Conservation (phyloP, 2,113 vertebrate species). For the Ranitomeya variabilis region DNA sequence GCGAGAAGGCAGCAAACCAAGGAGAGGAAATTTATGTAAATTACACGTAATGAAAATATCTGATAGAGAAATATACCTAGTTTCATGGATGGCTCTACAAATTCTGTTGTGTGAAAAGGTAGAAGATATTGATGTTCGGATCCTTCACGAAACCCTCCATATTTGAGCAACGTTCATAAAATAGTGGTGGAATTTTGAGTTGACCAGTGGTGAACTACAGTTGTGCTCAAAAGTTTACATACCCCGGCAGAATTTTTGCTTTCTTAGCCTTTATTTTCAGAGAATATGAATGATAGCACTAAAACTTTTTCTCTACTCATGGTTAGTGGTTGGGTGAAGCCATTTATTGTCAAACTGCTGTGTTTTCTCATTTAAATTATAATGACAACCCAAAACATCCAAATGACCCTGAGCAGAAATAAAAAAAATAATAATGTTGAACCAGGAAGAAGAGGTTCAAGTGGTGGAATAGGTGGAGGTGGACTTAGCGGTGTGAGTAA, state of each 20-base stretch:
- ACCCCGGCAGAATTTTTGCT: neutral
- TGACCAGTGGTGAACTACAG: too few relatives aligned
- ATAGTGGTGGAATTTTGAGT: neutral
- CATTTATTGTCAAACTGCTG: too few relatives aligned
- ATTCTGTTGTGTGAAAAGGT: neutral
- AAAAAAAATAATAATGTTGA: too few relatives aligned
- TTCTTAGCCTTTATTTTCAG: neutral
- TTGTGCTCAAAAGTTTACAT: neutral
- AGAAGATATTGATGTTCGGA: neutral
- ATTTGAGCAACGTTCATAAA: neutral
- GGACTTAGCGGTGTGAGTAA: too few relatives aligned
- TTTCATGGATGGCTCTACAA: neutral
- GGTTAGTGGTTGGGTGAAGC: too few relatives aligned
- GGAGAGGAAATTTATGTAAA: constrained; percentile 47
- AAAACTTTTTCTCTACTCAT: too few relatives aligned
- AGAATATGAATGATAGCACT: too few relatives aligned
- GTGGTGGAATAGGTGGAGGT: too few relatives aligned
- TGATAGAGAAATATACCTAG: constrained; percentile 16
- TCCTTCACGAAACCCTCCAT: neutral
- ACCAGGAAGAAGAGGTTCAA: too few relatives aligned
- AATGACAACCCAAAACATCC: too few relatives aligned
- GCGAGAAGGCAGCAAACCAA: neutral
- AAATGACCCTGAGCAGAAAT: too few relatives aligned
- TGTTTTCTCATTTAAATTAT: too few relatives aligned
- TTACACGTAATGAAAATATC: constrained; percentile 39